Percentiles rank a stretch among this genome's conserved stretches.
Evolutionary conservation across 2,888 invertebrate species (phyloP).

Genomic region (Ecdyonurus torrentis): DNA sequence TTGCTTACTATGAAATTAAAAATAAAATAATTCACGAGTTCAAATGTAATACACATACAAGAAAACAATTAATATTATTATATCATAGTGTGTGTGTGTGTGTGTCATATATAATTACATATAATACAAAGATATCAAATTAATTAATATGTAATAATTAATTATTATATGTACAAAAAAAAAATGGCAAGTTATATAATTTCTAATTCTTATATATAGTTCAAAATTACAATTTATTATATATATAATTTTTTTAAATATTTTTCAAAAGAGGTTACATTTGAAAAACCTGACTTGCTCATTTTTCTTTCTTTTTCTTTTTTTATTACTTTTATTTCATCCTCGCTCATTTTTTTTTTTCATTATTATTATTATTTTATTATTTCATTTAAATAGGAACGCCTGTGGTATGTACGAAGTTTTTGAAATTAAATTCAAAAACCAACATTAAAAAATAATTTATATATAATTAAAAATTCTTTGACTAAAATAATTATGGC

Average conservation of each 20-base stretch:
- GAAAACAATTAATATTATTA: no score
- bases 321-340: no score
- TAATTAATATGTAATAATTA: not conserved
- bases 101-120: not conserved
- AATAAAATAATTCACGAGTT: no score
- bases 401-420: constrained; percentile 1
- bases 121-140: not conserved
- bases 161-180: not conserved
- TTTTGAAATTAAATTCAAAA: not conserved
- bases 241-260: not conserved
- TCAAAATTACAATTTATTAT: not conserved
- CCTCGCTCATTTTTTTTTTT: no score
- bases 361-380: no score
- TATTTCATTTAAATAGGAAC: not conserved
- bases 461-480: not conserved
- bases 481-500: not conserved
- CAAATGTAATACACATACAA: no score
- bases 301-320: no score
- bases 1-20: no score
- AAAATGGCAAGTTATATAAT: not conserved
- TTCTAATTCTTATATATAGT: no score
- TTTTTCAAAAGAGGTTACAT: not conserved
- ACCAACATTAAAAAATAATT: not conserved
- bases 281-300: not conserved
- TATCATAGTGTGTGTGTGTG: no score